A percentile compares a stretch with the other conserved stretches of the same genome.
phyloP scores from a whole-genome alignment of 2,113 vertebrate species.

The Nymphicus hollandicus region DNA sequence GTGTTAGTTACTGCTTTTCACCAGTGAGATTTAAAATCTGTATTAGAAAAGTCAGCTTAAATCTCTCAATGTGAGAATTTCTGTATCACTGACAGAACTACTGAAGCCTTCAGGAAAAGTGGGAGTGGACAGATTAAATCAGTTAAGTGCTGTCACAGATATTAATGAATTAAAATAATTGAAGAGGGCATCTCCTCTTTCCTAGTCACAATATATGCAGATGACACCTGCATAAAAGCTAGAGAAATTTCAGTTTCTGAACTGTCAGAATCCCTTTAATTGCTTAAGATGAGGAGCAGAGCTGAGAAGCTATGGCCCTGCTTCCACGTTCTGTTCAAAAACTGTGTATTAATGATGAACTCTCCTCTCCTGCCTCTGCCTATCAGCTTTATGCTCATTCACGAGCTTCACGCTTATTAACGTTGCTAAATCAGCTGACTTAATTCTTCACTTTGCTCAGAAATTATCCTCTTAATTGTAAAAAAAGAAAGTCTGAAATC shows the following conservation, averaged over 20 bases:
- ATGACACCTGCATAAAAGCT: background rate
- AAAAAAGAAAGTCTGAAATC: background rate
- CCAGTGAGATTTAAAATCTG: background rate
- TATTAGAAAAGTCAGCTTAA: background rate
- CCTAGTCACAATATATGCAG: background rate
- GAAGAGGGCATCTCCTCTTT: background rate
- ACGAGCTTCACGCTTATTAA: slow-evolving; percentile 22
- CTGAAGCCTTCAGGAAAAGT: background rate
- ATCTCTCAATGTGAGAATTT: background rate
- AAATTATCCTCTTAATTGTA: slow-evolving; percentile 61
- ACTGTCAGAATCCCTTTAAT: background rate
- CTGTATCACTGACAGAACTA: background rate
- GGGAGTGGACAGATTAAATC: background rate
- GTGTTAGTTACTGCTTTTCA: background rate
- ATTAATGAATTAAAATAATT: background rate
- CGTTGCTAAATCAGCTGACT: slow-evolving; percentile 50
- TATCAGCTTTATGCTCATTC: slow-evolving; percentile 60
- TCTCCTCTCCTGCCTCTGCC: slow-evolving; percentile 46
- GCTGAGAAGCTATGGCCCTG: background rate
- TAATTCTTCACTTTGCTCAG: slow-evolving; percentile 61
- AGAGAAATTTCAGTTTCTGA: background rate
- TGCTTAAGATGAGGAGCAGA: slow-evolving; percentile 8
- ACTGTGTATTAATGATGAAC: slow-evolving; percentile 1
- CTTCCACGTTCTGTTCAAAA: slow-evolving; percentile 30
- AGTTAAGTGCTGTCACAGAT: background rate